Evolutionary conservation across 2,797 vertebrate species (phyloP).

Genomic region (Melanotaenia pygmaea): DNA sequence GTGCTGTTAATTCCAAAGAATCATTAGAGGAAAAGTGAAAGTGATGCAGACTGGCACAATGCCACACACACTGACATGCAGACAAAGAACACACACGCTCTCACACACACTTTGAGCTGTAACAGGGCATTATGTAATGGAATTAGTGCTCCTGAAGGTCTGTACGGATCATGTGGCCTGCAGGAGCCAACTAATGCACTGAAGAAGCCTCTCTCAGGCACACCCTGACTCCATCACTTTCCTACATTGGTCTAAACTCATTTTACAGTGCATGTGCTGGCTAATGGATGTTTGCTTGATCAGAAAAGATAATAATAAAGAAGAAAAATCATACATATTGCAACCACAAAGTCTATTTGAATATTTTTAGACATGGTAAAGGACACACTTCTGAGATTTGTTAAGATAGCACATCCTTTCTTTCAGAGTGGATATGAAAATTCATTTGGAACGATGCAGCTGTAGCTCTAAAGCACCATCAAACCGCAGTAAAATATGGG

Average conservation of each 20-base stretch:
- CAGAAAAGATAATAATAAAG: conserved; percentile 6
- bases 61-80: conserved; percentile 47
- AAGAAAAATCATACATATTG: background rate
- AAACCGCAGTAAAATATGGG: background rate
- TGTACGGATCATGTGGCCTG: conserved; percentile 59
- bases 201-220: conserved; percentile 58
- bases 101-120: conserved; percentile 43
- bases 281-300: conserved; percentile 40
- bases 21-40: conserved; percentile 63
- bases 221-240: conserved; percentile 59
- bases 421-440: background rate
- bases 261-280: conserved; percentile 25
- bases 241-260: conserved; percentile 42
- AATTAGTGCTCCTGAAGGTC: conserved; percentile 75
- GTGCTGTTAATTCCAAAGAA: conserved; percentile 47
- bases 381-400: no score
- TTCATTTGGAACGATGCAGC: background rate
- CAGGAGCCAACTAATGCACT: conserved; percentile 66
- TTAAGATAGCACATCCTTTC: background rate
- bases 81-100: conserved; percentile 29
- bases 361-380: background rate
- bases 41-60: conserved; percentile 58
- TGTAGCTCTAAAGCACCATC: background rate
- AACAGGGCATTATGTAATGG: conserved; percentile 72
- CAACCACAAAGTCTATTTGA: background rate